phyloP scores from a whole-genome alignment of 1,140 invertebrate species.

The Lasioglossum albipes region DNA sequence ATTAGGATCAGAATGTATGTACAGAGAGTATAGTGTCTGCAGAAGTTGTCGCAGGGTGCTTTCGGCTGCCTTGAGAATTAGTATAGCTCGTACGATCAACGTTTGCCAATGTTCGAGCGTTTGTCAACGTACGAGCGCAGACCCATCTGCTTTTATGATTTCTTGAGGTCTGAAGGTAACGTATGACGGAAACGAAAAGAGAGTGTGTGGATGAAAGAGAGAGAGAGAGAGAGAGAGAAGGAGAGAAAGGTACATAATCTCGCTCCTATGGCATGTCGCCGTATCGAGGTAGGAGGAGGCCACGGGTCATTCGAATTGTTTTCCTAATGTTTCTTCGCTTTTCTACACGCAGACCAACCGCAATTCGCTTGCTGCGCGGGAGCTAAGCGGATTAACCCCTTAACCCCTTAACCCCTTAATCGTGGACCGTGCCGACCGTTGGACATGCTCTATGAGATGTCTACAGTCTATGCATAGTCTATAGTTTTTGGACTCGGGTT shows the following conservation, averaged over 20 bases:
- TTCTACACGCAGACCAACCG: constrained; percentile 2
- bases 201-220: background rate
- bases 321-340: constrained; percentile 48
- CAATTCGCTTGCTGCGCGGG: constrained; percentile 5
- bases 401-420: too few relatives aligned
- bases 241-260: constrained; percentile 40
- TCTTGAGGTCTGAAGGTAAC: constrained; percentile 73
- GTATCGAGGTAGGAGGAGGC: constrained; percentile 60
- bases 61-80: too few relatives aligned
- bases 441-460: too few relatives aligned
- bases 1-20: too few relatives aligned
- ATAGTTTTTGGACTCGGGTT: too few relatives aligned
- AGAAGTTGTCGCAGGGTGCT: too few relatives aligned
- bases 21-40: too few relatives aligned
- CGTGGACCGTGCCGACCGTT: too few relatives aligned
- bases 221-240: background rate
- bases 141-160: constrained; percentile 64
- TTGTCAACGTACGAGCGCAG: constrained; percentile 50
- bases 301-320: constrained; percentile 38
- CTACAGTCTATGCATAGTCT: too few relatives aligned
- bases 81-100: too few relatives aligned
- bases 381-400: background rate
- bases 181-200: constrained; percentile 57
- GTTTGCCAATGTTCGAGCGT: constrained; percentile 2
- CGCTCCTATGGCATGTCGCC: constrained; percentile 51